phyloP scores from a whole-genome alignment of 2,113 vertebrate genomes.

The Apus apus region DNA sequence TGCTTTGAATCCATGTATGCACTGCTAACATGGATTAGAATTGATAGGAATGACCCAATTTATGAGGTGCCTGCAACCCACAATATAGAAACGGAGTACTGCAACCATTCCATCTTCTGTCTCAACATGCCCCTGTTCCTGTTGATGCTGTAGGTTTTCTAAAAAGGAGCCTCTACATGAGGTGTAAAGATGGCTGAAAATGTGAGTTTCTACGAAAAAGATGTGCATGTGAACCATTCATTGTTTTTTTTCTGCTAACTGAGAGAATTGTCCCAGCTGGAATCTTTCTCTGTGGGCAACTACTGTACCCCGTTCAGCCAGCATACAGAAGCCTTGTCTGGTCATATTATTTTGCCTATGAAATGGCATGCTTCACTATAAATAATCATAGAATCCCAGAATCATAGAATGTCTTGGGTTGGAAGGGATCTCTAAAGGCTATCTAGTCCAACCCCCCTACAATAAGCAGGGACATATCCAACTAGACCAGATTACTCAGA shows the following conservation, averaged over 20 bases:
- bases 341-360: not conserved
- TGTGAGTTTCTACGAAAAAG: not conserved
- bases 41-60: slow-evolving; percentile 3
- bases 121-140: not conserved
- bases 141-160: not conserved
- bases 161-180: not conserved
- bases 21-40: slow-evolving; percentile 11
- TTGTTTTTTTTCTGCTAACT: not conserved
- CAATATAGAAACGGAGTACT: not conserved
- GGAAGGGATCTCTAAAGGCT: no score
- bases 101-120: not conserved
- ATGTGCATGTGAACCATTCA: not conserved
- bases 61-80: not conserved
- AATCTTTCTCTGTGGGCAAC: not conserved
- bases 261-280: not conserved
- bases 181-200: not conserved
- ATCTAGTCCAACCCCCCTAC: no score
- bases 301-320: not conserved
- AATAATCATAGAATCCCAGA: not conserved
- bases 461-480: no score
- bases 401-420: no score
- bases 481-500: no score
- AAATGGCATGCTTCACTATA: not conserved
- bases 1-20: not conserved
- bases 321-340: not conserved